Evolutionary conservation across 2,797 vertebrate genomes (phyloP).

Genomic region (Sebastes oblongus): DNA sequence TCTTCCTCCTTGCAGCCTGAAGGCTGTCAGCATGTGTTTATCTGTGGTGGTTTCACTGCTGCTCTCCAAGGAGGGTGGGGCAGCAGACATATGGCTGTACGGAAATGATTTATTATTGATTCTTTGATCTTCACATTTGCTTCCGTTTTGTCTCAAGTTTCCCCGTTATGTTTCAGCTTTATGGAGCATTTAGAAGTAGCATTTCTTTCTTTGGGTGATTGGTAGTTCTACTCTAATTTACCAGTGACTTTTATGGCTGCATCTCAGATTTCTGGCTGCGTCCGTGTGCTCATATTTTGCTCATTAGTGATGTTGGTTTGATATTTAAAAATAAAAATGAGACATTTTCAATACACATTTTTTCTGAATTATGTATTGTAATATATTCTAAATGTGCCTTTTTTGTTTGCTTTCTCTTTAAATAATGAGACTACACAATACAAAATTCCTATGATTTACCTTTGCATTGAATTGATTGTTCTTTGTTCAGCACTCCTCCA

Average conservation of each 20-base stretch:
- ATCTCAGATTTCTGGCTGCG: not conserved
- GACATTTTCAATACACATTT: not conserved
- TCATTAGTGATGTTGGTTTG: not conserved
- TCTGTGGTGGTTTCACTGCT: conserved; percentile 54
- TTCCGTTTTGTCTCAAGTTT: conserved; percentile 9
- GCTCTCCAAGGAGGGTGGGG: conserved; percentile 46
- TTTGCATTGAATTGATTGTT: conserved; percentile 27
- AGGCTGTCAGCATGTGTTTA: conserved; percentile 41
- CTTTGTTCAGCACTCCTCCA: conserved; percentile 34
- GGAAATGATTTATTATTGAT: conserved; percentile 60
- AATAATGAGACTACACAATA: not conserved
- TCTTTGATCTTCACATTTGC: conserved; percentile 32
- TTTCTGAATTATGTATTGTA: not conserved
- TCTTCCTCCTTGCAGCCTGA: conserved; percentile 27
- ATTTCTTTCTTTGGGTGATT: not conserved
- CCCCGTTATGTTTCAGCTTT: conserved; percentile 10
- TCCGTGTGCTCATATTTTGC: not conserved
- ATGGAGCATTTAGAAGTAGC: not conserved
- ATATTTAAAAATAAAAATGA: not conserved
- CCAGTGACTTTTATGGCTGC: not conserved
- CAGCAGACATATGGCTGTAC: conserved; percentile 41
- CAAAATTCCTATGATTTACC: not conserved
- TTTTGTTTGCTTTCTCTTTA: not conserved
- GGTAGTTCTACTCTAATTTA: not conserved
- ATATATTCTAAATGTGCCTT: not conserved